phyloP scores from a whole-genome alignment of 2,888 invertebrate species.

The Oegoconia quadripuncta region DNA sequence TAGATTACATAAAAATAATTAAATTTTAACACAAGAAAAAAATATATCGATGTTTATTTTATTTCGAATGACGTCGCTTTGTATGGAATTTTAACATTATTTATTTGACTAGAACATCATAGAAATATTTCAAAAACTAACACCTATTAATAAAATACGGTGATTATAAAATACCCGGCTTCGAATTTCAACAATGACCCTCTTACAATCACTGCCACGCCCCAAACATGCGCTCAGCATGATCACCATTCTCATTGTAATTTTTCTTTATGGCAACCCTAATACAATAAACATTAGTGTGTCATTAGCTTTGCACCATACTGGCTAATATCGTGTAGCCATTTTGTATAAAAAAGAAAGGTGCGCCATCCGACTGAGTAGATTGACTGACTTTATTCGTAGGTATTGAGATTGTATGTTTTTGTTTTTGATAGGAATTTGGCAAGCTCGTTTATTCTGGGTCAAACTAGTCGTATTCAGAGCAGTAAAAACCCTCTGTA shows the following conservation, averaged over 20 bases:
- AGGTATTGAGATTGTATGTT: too few species aligned
- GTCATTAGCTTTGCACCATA: constrained; percentile 70
- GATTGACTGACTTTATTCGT: too few species aligned
- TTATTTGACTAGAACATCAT: too few species aligned
- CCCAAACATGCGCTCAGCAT: constrained; percentile 74
- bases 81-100: too few species aligned
- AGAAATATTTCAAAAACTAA: constrained; percentile 22
- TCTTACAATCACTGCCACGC: constrained; percentile 64
- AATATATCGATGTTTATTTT: too few species aligned
- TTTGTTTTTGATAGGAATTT: too few species aligned
- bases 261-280: constrained; percentile 69
- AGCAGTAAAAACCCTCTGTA: too few species aligned
- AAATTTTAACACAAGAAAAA: too few species aligned
- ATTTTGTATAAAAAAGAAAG: constrained; percentile 35
- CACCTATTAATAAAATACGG: constrained; percentile 43
- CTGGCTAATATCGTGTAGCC: constrained; percentile 56
- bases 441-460: too few species aligned
- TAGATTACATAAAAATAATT: too few species aligned
- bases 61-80: too few species aligned
- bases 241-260: constrained; percentile 69
- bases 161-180: constrained; percentile 62
- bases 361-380: constrained; percentile 27
- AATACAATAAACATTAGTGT: constrained; percentile 75
- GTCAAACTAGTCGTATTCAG: too few species aligned
- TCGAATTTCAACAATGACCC: constrained; percentile 63